phyloP scores from a whole-genome alignment of 1,140 invertebrate genomes.

The Argopecten irradians region DNA sequence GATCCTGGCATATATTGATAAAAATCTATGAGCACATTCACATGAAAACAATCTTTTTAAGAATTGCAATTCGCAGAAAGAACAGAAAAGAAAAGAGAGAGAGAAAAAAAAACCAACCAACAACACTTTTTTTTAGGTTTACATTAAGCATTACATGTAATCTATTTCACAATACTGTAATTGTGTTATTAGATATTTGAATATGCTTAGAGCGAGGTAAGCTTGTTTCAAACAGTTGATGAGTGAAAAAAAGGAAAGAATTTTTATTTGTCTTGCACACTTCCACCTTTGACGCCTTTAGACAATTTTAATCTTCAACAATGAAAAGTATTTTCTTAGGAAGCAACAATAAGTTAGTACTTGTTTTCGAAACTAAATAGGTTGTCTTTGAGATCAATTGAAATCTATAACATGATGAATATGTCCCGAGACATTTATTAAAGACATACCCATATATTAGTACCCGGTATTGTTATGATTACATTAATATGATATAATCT shows the following conservation, averaged over 20 bases:
- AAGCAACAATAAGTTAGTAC: too few relatives aligned
- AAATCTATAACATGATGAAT: background rate
- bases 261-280: too few relatives aligned
- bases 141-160: background rate
- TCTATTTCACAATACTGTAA: background rate
- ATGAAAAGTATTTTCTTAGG: too few relatives aligned
- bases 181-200: background rate
- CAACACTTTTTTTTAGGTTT: too few relatives aligned
- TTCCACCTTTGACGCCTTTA: too few relatives aligned
- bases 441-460: background rate
- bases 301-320: too few relatives aligned
- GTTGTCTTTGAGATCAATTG: background rate
- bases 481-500: too few relatives aligned
- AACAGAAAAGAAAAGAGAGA: background rate
- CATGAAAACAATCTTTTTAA: background rate
- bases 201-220: background rate
- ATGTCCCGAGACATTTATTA: background rate
- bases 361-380: background rate
- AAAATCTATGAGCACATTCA: background rate
- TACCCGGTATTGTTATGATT: too few relatives aligned
- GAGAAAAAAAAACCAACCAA: background rate
- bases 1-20: background rate
- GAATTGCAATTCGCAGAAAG: background rate
- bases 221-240: background rate
- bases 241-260: too few relatives aligned